phyloP scores from a whole-genome alignment of 64 coral and sea anemone genomes.

The Porites australiensis region DNA sequence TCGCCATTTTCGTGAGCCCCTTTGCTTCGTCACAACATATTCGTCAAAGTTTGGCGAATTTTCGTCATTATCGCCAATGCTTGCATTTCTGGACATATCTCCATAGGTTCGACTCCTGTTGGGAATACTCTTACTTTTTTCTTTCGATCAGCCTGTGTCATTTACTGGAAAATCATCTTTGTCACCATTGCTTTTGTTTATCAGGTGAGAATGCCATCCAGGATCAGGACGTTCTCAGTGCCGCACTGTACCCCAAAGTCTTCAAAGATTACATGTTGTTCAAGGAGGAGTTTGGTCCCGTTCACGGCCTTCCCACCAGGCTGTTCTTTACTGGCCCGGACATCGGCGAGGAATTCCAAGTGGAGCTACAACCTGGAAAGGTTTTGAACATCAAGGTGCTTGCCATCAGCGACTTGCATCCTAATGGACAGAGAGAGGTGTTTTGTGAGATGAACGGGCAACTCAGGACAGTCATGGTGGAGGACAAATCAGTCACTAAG shows the following conservation, averaged over 20 bases:
- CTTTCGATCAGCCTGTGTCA: no score
- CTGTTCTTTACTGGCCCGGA: slow-evolving; percentile 96
- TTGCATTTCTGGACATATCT: no score
- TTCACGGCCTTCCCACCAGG: slow-evolving; percentile 83
- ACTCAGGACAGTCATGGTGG: slow-evolving; percentile 88
- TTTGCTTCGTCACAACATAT: no score
- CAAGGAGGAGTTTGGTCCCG: slow-evolving; percentile 92
- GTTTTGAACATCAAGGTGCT: slow-evolving; percentile 88
- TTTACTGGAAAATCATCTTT: no score
- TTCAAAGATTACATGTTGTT: slow-evolving; percentile 97
- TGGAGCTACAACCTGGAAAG: slow-evolving; percentile 88
- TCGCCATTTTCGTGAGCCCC: no score
- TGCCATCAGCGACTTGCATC: slow-evolving; percentile 83
- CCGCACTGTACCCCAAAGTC: slow-evolving; percentile 92
- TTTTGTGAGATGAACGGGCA: slow-evolving; percentile 99
- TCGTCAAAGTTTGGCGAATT: no score
- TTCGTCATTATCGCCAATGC: no score
- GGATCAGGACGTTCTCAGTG: slow-evolving; percentile 89
- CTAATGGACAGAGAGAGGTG: slow-evolving; percentile 92
- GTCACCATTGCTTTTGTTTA: neutral
- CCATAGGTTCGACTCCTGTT: no score
- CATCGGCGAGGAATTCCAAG: slow-evolving; percentile 97
- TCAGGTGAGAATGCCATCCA: slow-evolving; percentile 73
- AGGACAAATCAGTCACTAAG: slow-evolving; percentile 94
- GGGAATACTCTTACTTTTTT: no score